Base-by-base conservation (phyloP, 2,797 vertebrate genomes). In the Girardinus metallicus region DNA sequence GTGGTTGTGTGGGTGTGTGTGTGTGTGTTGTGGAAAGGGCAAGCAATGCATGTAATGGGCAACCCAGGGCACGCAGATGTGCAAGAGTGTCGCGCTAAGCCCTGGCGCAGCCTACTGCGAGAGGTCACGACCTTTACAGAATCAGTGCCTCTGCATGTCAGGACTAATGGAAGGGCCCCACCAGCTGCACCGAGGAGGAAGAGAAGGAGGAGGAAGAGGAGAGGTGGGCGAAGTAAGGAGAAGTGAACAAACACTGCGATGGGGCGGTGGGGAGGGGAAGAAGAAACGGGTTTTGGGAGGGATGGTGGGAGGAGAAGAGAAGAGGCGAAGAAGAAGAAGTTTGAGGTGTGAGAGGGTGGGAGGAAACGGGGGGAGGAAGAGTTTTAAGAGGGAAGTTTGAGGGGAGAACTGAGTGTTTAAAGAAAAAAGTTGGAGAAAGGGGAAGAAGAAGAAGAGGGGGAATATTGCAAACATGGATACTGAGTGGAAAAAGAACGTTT, bases 81-180 rank as follows among this genome's bases (percentile, higher is more conserved):
- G 94, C 92, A 74, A 95, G 94, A 89, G 88, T 84, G 86, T 46
- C 73, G 81, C 89, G 91, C 89, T 94, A 94, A 91, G 92, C 90
- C 86, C 92, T 91, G 92, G 92, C 84, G 80, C 89, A 89, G 75
- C 95, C 94, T 71, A 86, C 95, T 96, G 95, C 77, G 96, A 84
- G 80, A 74, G 96, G 94, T 95, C 95, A 87, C 75, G 93, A 97
- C 96, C 97, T 95, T 97, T 97, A 97, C 97, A 96, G 97, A 96
- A 97, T 96, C 96, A 96, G 96, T 96, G 96, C 95, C 96, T 96
- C 93, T 96, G 88, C 94, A 94, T 96, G 97, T 97, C 97, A 96
- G 95, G 92, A 94, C 94, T 96, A 96, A 97, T 97, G 96, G 95
- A 94, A 94, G 75, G 93, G 92, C 91, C 93, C 88, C 88, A 89